Conservation (phyloP, 2,113 vertebrate species). For the Anoura caudifer region DNA sequence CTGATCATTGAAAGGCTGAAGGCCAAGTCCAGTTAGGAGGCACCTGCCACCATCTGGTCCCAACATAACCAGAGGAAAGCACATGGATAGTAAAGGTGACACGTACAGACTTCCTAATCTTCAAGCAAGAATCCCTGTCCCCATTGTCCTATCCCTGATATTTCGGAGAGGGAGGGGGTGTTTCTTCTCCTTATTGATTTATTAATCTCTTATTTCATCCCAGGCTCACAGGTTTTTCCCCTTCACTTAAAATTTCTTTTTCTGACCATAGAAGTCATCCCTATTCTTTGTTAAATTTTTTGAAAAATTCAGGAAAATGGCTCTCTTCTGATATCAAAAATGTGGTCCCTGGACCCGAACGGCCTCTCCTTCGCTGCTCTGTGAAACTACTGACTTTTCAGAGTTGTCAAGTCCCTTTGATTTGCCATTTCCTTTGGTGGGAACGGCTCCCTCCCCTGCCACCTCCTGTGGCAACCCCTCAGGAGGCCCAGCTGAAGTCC, state of each 20-base stretch:
- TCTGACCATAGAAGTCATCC: not conserved
- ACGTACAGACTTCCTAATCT: fast-evolving
- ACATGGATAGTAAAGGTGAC: too few species aligned
- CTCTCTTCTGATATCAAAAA: not conserved
- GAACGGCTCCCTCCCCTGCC: not conserved
- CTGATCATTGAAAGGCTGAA: not conserved
- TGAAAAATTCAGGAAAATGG: not conserved
- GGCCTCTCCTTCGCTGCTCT: not conserved
- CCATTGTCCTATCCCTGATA: not conserved
- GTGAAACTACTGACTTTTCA: not conserved
- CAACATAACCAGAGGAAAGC: not conserved
- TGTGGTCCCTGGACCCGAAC: not conserved
- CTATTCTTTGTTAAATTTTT: not conserved
- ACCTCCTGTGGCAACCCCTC: not conserved
- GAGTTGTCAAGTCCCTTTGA: not conserved
- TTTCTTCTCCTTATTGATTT: not conserved
- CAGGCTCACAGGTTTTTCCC: not conserved
- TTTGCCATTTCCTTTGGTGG: not conserved
- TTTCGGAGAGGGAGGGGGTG: fast-evolving
- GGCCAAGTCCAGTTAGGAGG: not conserved
- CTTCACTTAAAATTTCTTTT: not conserved
- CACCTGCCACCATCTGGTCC: not conserved
- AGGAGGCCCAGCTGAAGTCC: not conserved
- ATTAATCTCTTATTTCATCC: not conserved
- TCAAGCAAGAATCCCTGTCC: not conserved